Conservation (phyloP, 2,888 invertebrate genomes). For the Ormyrus pomaceus region DNA sequence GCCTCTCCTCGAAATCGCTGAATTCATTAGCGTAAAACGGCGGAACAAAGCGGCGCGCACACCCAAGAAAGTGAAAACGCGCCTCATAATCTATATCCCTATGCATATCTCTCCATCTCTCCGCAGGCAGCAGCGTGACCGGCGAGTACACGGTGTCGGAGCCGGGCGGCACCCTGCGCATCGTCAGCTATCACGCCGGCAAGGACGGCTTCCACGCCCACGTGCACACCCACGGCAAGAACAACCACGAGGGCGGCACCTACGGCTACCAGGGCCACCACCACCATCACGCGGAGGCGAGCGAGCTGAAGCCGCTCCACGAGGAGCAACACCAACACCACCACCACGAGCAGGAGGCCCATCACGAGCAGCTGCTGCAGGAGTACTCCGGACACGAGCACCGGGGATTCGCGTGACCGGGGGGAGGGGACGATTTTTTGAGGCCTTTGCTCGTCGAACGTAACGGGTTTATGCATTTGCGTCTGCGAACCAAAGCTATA, state of each 20-base stretch:
- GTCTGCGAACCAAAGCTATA: constrained; percentile 7
- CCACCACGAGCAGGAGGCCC: neutral
- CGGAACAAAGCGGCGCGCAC: no score
- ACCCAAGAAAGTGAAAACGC: no score
- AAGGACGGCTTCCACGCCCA: constrained; percentile 73
- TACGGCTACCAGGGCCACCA: constrained; percentile 58
- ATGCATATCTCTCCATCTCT: neutral
- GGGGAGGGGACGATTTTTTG: neutral
- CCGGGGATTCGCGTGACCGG: neutral
- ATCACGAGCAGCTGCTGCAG: neutral
- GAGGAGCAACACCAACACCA: constrained; percentile 11
- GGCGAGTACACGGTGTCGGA: constrained; percentile 74
- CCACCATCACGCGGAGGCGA: neutral
- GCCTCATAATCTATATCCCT: no score
- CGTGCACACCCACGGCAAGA: constrained; percentile 70
- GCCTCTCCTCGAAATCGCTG: no score
- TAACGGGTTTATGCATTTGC: neutral
- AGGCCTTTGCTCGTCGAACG: neutral
- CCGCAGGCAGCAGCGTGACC: constrained; percentile 67
- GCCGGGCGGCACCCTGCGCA: constrained; percentile 71
- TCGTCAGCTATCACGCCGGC: constrained; percentile 71
- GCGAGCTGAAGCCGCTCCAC: neutral
- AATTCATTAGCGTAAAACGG: no score
- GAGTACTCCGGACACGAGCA: neutral
- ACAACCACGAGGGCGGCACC: constrained; percentile 68